Conservation (phyloP, 1,140 invertebrate species). For the Habropoda laboriosa region DNA sequence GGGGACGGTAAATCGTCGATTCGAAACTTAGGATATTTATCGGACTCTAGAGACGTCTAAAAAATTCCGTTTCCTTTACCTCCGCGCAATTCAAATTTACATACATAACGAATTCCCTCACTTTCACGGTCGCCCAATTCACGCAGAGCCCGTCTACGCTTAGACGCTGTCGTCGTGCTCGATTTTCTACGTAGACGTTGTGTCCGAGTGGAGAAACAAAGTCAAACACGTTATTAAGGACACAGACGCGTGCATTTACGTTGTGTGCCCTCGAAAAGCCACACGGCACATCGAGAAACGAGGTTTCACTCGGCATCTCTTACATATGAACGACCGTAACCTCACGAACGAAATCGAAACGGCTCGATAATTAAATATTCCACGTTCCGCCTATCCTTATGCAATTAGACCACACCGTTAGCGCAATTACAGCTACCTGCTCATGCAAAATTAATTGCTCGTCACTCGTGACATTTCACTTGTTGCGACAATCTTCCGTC, state of each 20-base stretch:
- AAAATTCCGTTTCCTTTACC: not conserved
- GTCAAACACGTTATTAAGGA: not conserved
- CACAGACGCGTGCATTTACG: not conserved
- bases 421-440: constrained; percentile 6
- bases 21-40: not conserved
- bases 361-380: not conserved
- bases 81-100: not conserved
- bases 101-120: not conserved
- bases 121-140: constrained; percentile 16
- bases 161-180: not conserved
- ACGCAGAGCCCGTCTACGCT: not conserved
- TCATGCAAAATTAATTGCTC: constrained; percentile 24
- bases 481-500: not conserved
- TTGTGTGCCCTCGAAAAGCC: constrained; percentile 40
- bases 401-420: constrained; percentile 8
- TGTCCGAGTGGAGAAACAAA: constrained; percentile 14
- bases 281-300: constrained; percentile 30
- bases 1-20: no score
- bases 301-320: constrained; percentile 47
- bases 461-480: not conserved
- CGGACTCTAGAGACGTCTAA: not conserved
- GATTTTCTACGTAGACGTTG: not conserved
- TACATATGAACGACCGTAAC: not conserved
- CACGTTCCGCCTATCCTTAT: not conserved
- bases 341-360: constrained; percentile 18